Percentiles rank a stretch among this genome's conserved stretches.
These are phyloP conservation scores for Tympanuchus pallidicinctus DNA, from an alignment of 2,113 vertebrate genomes.

Conservation along the genomic window DNA sequence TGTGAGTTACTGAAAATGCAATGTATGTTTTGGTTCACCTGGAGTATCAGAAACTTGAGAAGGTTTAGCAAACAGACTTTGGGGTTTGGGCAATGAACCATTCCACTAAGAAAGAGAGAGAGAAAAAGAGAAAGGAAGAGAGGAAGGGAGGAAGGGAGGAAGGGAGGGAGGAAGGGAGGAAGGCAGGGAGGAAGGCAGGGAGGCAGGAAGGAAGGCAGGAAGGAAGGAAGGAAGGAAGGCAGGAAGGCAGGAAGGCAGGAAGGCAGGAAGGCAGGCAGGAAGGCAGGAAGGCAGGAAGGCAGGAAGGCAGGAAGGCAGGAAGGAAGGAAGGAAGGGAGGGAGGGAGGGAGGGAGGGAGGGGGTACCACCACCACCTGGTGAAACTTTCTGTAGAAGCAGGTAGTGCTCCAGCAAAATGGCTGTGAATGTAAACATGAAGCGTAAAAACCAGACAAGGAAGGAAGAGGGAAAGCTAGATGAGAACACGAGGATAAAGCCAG, in stretches of 20 bases:
- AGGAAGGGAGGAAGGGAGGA: too few species aligned
- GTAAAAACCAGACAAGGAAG: not conserved
- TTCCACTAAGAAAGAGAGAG: not conserved
- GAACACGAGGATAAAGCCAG: not conserved
- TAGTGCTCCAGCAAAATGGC: not conserved
- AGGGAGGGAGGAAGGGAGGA: too few species aligned
- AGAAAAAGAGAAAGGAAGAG: too few species aligned
- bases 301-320: too few species aligned
- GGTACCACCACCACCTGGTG: not conserved
- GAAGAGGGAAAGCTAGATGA: not conserved
- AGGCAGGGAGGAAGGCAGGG: too few species aligned
- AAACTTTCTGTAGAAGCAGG: not conserved
- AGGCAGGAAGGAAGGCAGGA: too few species aligned
- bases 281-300: too few species aligned
- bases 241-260: too few species aligned
- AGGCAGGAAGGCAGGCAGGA: too few species aligned
- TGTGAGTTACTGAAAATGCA: not conserved
- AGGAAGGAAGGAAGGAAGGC: too few species aligned
- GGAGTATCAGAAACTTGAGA: not conserved
- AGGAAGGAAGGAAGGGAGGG: too few species aligned
- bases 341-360: too few species aligned
- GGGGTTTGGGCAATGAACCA: not conserved
- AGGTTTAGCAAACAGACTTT: slow-evolving; percentile 5
- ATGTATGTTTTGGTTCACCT: not conserved
- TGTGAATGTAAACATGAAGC: not conserved